phyloP scores from a whole-genome alignment of 2,888 invertebrate species.

The Amblyjoppa proteus region DNA sequence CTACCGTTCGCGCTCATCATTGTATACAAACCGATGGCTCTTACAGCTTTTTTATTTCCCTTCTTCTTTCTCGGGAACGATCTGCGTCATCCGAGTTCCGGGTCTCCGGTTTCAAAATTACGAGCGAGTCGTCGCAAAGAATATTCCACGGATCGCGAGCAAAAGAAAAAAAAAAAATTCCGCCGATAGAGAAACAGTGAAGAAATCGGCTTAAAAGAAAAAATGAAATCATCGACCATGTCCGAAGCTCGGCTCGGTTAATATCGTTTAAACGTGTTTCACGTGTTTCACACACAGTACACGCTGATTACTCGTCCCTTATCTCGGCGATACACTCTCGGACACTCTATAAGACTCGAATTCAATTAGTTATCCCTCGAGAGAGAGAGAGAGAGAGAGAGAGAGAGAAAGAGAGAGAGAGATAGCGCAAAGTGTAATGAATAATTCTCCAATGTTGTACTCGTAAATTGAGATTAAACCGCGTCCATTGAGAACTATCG shows the following conservation, averaged over 20 bases:
- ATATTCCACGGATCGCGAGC: background rate
- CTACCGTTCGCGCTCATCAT: background rate
- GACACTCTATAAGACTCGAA: slow-evolving; percentile 57
- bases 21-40: background rate
- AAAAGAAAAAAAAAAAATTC: background rate
- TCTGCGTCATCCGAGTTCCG: background rate
- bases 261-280: slow-evolving; percentile 71
- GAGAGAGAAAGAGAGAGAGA: slow-evolving; percentile 47
- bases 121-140: background rate
- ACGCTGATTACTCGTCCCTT: slow-evolving; percentile 68
- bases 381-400: slow-evolving; percentile 54
- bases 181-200: background rate
- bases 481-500: slow-evolving; percentile 43
- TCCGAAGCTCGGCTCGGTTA: slow-evolving; percentile 21
- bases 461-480: slow-evolving; percentile 73
- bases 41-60: background rate
- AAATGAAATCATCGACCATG: slow-evolving; percentile 1
- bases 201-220: background rate
- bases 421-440: slow-evolving; percentile 68
- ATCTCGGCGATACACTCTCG: slow-evolving; percentile 53
- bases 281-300: slow-evolving; percentile 72
- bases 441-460: slow-evolving; percentile 70
- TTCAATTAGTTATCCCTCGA: slow-evolving; percentile 73
- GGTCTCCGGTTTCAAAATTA: slow-evolving; percentile 38
- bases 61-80: background rate